These are phyloP conservation scores for Netelia fuscicornis DNA, from an alignment of 2,888 invertebrate genomes.

Conservation along the genomic window DNA sequence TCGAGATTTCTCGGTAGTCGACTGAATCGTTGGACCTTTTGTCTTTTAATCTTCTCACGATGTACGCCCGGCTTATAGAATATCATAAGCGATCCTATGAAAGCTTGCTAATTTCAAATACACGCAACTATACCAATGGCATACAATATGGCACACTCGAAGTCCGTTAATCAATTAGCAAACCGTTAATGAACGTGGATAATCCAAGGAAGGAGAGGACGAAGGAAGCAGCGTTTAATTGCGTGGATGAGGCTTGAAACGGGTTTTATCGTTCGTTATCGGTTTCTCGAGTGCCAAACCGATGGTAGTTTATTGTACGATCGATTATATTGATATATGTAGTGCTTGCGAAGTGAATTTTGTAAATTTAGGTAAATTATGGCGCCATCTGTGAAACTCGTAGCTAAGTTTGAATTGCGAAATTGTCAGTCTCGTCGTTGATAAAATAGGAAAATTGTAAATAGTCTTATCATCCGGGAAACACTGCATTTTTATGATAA, in stretches of 20 bases:
- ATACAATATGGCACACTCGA: not conserved
- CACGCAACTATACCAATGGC: not conserved
- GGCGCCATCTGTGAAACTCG: not conserved
- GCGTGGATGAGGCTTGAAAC: constrained; percentile 14
- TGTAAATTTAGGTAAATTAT: not conserved
- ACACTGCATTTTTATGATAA: no score
- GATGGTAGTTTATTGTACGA: constrained; percentile 37
- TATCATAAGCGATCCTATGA: not conserved
- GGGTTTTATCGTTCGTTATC: constrained; percentile 38
- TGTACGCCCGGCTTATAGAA: not conserved
- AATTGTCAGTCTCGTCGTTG: not conserved
- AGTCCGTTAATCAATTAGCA: constrained; percentile 10
- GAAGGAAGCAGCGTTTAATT: constrained; percentile 32
- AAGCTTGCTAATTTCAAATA: constrained; percentile 2
- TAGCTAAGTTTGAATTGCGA: not conserved
- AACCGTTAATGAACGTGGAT: constrained; percentile 24
- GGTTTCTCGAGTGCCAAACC: constrained; percentile 31
- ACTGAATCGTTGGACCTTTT: not conserved
- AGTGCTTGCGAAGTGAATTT: not conserved
- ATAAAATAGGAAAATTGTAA: not conserved
- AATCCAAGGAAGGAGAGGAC: not conserved
- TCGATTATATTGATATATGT: constrained; percentile 51
- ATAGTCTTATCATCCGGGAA: not conserved
- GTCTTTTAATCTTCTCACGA: not conserved
- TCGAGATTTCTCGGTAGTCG: not conserved